Percentiles rank a stretch among this genome's conserved stretches.
Conservation (phyloP, 2,888 invertebrate genomes). For the Quadroppia sp. region DNA sequence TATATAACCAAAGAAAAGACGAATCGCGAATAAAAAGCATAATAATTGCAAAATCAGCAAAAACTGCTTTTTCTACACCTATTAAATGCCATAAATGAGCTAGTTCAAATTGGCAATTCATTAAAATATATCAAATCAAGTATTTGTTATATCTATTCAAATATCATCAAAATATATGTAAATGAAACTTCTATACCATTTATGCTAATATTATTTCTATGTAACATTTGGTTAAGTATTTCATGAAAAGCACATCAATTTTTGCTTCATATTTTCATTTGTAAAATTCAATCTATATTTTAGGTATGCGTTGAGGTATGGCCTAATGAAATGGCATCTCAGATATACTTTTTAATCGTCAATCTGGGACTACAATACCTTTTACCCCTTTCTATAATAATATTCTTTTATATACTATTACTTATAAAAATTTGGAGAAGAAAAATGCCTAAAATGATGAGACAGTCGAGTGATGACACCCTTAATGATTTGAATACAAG, state of each 20-base stretch:
- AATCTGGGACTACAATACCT: slow-evolving; percentile 41
- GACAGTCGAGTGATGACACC: slow-evolving; percentile 34
- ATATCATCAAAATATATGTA: too few species aligned
- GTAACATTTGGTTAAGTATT: too few species aligned
- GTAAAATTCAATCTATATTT: background rate
- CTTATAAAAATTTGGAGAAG: slow-evolving; percentile 35
- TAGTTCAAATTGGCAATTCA: too few species aligned
- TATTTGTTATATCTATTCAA: too few species aligned
- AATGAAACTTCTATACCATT: too few species aligned
- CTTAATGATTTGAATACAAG: slow-evolving; percentile 44
- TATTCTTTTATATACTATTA: slow-evolving; percentile 37
- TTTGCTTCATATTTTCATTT: background rate
- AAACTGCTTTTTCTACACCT: too few species aligned
- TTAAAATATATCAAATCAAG: too few species aligned
- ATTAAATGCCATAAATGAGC: too few species aligned
- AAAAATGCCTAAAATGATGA: slow-evolving; percentile 33
- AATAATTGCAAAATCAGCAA: too few species aligned
- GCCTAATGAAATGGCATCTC: slow-evolving; percentile 29
- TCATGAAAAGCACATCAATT: background rate
- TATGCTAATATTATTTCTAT: too few species aligned
- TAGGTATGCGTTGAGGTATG: slow-evolving; percentile 39
- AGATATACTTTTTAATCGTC: slow-evolving; percentile 33
- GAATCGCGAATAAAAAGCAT: too few species aligned
- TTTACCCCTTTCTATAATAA: slow-evolving; percentile 30
- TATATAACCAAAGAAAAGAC: too few species aligned